Evolutionary conservation across 2,113 vertebrate genomes (phyloP).

Genomic region (Euleptes europaea): DNA sequence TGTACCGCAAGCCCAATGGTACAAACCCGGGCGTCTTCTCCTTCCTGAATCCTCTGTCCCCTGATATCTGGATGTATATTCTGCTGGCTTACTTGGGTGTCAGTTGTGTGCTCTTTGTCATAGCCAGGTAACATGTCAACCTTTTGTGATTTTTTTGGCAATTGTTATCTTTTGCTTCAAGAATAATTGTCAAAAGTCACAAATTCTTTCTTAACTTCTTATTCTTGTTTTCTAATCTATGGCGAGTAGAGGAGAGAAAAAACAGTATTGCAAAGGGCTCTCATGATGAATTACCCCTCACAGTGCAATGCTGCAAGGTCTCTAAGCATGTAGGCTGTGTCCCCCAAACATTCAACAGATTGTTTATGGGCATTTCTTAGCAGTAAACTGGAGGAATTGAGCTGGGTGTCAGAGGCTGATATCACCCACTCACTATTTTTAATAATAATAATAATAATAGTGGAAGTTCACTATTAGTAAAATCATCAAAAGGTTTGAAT

Average conservation of each 20-base stretch:
- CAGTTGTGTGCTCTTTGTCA: conserved; percentile 99
- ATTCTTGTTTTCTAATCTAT: conserved; percentile 61
- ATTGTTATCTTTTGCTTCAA: conserved; percentile 78
- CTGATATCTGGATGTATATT: conserved; percentile 99
- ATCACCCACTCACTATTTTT: background rate
- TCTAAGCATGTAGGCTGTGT: conserved; percentile 57
- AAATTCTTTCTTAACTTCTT: conserved; percentile 72
- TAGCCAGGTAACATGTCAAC: conserved; percentile 99
- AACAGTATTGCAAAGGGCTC: conserved; percentile 40
- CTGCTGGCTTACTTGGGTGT: conserved; percentile 99
- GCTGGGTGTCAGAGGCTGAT: background rate
- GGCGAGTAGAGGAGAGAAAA: conserved; percentile 50
- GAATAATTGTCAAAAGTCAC: conserved; percentile 89
- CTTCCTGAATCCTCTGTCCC: conserved; percentile 99
- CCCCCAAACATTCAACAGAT: conserved; percentile 23
- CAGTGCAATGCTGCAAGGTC: conserved; percentile 12
- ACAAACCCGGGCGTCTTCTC: conserved; percentile 99
- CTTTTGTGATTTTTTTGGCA: conserved; percentile 85
- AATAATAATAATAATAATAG: background rate
- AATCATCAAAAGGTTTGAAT: background rate
- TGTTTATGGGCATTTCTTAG: conserved; percentile 25
- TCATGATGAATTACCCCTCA: conserved; percentile 33
- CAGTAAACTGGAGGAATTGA: conserved; percentile 14
- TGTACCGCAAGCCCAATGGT: conserved; percentile 99
- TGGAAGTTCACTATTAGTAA: background rate